phyloP scores from a whole-genome alignment of 2,888 invertebrate genomes.

The Poecilobothrus nobilitatus region DNA sequence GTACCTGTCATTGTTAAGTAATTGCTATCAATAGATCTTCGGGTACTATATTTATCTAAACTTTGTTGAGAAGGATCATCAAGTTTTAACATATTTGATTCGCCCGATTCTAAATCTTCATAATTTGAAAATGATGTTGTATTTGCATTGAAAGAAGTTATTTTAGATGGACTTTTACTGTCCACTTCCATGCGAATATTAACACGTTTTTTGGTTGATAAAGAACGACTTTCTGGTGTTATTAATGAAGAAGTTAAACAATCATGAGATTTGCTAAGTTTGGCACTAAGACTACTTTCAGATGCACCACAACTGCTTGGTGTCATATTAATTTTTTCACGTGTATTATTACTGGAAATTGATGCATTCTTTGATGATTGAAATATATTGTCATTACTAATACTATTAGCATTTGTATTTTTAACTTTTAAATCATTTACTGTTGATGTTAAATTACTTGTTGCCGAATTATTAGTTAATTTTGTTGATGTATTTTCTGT shows the following conservation, averaged over 20 bases:
- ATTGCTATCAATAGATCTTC: conserved; percentile 48
- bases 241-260: conserved; percentile 46
- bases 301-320: conserved; percentile 40
- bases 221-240: conserved; percentile 35
- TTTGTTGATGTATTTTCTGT: conserved; percentile 24
- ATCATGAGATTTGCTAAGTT: conserved; percentile 41
- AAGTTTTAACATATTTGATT: conserved; percentile 39
- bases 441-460: conserved; percentile 25
- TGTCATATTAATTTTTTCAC: conserved; percentile 30
- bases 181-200: conserved; percentile 51
- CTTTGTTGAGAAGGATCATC: conserved; percentile 36
- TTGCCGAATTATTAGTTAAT: conserved; percentile 18
- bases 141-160: conserved; percentile 33
- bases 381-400: conserved; percentile 46
- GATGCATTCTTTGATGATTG: conserved; percentile 42
- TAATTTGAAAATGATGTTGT: conserved; percentile 38
- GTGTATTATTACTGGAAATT: conserved; percentile 17
- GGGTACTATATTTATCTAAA: conserved; percentile 49
- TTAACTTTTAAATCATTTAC: conserved; percentile 15
- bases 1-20: conserved; percentile 56
- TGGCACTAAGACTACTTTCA: conserved; percentile 41
- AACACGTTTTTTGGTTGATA: conserved; percentile 51
- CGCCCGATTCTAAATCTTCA: conserved; percentile 42
- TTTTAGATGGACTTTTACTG: conserved; percentile 34
- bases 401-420: conserved; percentile 18